Conservation (phyloP, 2,888 invertebrate species). For the Julus scanicus region DNA sequence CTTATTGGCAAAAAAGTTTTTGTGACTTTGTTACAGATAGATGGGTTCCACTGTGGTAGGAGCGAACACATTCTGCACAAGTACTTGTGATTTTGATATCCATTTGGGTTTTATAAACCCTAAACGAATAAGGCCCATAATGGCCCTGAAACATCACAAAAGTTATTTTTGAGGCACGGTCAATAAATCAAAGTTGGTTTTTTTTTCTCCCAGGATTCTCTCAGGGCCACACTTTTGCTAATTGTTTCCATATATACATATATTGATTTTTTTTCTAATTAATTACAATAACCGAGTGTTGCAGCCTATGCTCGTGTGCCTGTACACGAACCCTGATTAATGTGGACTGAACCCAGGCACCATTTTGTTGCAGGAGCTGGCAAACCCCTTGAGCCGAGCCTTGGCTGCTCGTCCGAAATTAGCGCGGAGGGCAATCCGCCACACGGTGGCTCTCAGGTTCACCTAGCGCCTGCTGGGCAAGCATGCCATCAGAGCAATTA, state of each 20-base stretch:
- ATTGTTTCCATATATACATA: not conserved
- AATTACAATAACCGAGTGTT: slow-evolving; percentile 34
- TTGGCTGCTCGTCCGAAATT: slow-evolving; percentile 5
- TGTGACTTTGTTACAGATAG: too few species aligned
- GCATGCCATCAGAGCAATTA: slow-evolving; percentile 35
- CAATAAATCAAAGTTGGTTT: not conserved
- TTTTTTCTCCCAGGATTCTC: not conserved
- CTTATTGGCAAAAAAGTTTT: too few species aligned
- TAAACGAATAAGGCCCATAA: too few species aligned
- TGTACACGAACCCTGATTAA: not conserved
- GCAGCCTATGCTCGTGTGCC: slow-evolving; percentile 4
- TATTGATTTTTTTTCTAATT: not conserved
- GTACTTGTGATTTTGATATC: too few species aligned
- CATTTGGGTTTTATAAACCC: too few species aligned
- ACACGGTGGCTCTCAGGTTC: not conserved
- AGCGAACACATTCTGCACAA: too few species aligned
- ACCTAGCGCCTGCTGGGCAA: slow-evolving; percentile 13
- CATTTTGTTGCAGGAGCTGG: slow-evolving; percentile 20
- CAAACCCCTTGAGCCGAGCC: slow-evolving; percentile 36
- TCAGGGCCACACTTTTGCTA: not conserved
- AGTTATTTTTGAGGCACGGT: not conserved
- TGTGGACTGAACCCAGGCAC: slow-evolving; percentile 39
- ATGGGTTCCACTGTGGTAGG: too few species aligned
- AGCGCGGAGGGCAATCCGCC: not conserved
- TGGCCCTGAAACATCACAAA: too few species aligned